Evolutionary conservation across 2,888 invertebrate genomes (phyloP).

Genomic region (Acheta domesticus): DNA sequence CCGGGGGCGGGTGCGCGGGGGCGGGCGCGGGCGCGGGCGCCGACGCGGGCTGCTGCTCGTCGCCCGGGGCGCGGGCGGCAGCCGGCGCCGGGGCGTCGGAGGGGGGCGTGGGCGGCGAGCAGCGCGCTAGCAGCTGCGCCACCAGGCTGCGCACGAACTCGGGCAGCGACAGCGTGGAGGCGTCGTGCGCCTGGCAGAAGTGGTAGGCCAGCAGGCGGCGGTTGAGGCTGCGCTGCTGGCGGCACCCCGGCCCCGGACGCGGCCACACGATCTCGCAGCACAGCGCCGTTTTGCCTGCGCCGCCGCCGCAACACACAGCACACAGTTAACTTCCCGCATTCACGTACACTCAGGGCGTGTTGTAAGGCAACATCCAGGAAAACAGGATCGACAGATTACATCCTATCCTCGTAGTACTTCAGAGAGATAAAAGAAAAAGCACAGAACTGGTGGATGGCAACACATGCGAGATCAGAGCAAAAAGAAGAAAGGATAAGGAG

Average conservation of each 20-base stretch:
- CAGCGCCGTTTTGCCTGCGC: constrained; percentile 91
- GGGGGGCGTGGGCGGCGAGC: constrained; percentile 42
- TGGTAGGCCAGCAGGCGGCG: constrained; percentile 81
- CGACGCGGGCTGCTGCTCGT: too few species aligned
- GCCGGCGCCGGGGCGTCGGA: constrained; percentile 42
- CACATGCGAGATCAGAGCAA: too few species aligned
- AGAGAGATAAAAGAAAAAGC: too few species aligned
- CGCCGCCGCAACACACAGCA: constrained; percentile 44
- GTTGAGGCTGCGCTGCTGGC: constrained; percentile 70
- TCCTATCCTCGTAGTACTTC: too few species aligned
- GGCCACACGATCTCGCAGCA: constrained; percentile 76
- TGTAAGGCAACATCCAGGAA: too few species aligned
- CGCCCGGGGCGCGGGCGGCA: constrained; percentile 28
- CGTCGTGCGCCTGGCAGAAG: constrained; percentile 72
- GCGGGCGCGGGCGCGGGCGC: constrained; percentile 25
- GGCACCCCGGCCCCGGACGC: constrained; percentile 61
- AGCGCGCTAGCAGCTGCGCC: constrained; percentile 65
- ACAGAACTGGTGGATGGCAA: too few species aligned
- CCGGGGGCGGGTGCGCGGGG: constrained; percentile 42
- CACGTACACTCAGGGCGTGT: too few species aligned
- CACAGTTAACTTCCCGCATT: not conserved
- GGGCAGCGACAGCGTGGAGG: constrained; percentile 77
- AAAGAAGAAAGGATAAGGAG: too few species aligned
- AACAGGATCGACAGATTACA: too few species aligned
- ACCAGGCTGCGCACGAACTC: constrained; percentile 82